phyloP scores from a whole-genome alignment of 2,797 vertebrate genomes.

The Macropus fuliginosus region DNA sequence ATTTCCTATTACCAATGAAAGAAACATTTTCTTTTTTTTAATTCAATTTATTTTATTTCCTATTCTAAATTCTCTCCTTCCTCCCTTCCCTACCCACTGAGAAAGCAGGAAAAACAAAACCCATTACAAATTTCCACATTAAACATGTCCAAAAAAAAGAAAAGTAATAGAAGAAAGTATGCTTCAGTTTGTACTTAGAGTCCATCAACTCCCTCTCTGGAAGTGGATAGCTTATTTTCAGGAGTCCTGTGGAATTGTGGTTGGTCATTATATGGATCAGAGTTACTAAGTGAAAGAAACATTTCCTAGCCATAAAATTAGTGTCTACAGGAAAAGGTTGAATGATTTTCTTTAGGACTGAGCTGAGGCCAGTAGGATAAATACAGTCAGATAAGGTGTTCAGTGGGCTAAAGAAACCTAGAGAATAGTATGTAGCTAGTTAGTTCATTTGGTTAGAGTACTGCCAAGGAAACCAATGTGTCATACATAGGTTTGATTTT shows the following conservation, averaged over 20 bases:
- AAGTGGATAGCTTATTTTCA: neutral
- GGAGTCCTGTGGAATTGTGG: neutral
- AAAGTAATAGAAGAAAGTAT: neutral
- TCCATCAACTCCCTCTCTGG: neutral
- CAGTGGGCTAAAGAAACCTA: neutral
- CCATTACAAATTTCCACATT: neutral
- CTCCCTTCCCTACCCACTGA: neutral
- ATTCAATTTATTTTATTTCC: neutral
- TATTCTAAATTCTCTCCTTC: neutral
- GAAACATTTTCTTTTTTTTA: neutral
- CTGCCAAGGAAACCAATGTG: slow-evolving; percentile 19
- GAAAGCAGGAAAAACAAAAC: neutral
- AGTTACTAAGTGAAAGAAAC: neutral
- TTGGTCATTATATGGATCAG: neutral
- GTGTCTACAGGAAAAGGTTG: neutral
- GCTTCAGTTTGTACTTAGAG: neutral
- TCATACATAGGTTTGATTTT: slow-evolving; percentile 1
- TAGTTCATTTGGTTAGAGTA: slow-evolving; percentile 5
- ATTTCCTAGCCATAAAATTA: slow-evolving; percentile 40
- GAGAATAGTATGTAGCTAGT: neutral
- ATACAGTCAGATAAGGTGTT: neutral
- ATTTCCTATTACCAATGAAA: slow-evolving; percentile 15
- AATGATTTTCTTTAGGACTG: slow-evolving; percentile 24
- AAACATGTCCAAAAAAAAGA: neutral
- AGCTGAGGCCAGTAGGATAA: neutral